Percentiles rank a stretch among this genome's conserved stretches.
phyloP scores from a whole-genome alignment of 2,888 invertebrate species.

The Anorthoa munda region DNA sequence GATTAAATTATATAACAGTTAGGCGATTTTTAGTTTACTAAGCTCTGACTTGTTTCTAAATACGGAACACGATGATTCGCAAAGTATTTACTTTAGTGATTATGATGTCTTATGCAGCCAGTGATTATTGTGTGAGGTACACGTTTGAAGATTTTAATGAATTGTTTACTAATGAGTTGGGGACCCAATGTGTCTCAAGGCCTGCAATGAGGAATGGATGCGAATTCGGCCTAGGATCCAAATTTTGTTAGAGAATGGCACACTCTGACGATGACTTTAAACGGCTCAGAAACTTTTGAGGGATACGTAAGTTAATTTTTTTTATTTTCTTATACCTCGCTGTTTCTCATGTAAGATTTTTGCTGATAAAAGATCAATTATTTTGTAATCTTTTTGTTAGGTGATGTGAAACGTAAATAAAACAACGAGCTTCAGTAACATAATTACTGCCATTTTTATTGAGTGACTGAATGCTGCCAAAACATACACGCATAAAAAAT shows the following conservation, averaged over 20 bases:
- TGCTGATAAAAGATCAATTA: neutral
- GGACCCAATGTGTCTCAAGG: conserved; percentile 56
- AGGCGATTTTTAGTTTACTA: conserved; percentile 1
- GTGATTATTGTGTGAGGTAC: conserved; percentile 64
- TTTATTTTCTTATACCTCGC: too few species aligned
- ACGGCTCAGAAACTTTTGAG: conserved; percentile 15
- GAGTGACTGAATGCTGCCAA: too few species aligned
- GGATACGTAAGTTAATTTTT: conserved; percentile 46
- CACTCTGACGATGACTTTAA: conserved; percentile 17
- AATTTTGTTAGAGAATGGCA: conserved; percentile 23
- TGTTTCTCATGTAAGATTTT: neutral
- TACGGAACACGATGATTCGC: conserved; percentile 22
- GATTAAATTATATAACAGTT: conserved; percentile 29
- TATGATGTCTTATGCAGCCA: conserved; percentile 34
- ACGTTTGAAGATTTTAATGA: conserved; percentile 72
- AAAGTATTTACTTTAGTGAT: neutral
- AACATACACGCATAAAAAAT: too few species aligned
- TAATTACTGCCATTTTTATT: too few species aligned
- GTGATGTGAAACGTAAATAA: too few species aligned
- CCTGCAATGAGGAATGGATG: conserved; percentile 3
- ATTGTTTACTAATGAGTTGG: conserved; percentile 67
- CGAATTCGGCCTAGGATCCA: neutral
- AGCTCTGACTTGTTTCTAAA: conserved; percentile 35
- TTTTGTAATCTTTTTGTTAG: too few species aligned
- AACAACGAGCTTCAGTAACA: too few species aligned